These are phyloP conservation scores for Paragorgia papillata DNA, from an alignment of 92 coral and sea anemone species.

Conservation along the genomic window DNA sequence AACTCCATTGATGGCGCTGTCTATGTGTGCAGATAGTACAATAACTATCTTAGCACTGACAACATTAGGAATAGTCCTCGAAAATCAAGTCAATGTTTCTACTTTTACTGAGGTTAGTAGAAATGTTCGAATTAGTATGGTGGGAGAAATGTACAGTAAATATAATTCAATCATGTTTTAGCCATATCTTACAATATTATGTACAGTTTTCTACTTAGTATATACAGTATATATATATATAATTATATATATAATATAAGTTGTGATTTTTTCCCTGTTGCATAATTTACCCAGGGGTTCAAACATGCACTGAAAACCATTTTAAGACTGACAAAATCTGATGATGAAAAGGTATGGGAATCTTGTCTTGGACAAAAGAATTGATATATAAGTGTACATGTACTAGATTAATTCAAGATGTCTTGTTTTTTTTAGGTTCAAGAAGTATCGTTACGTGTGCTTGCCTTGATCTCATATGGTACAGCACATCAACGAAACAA, in stretches of 20 bases:
- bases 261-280: no score
- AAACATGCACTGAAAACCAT: constrained; percentile 94
- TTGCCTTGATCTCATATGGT: constrained; percentile 93
- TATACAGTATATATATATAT: no score
- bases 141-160: no score
- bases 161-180: no score
- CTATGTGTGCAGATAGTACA: constrained; percentile 92
- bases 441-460: constrained; percentile 90
- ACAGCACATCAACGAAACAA: constrained; percentile 88
- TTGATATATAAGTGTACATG: no score
- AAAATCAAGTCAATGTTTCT: constrained; percentile 92
- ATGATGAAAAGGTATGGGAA: constrained; percentile 89
- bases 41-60: constrained; percentile 74
- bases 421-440: constrained; percentile 63
- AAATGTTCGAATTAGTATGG: no score
- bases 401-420: no score
- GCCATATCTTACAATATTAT: no score
- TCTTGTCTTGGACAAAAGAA: no score
- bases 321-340: constrained; percentile 87
- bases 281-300: no score
- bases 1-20: constrained; percentile 86
- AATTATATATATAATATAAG: no score
- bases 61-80: constrained; percentile 93
- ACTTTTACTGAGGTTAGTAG: constrained; percentile 89
- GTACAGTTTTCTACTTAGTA: no score